phyloP scores from a whole-genome alignment of 2,888 invertebrate genomes.

The Philopedon plagiatum region DNA sequence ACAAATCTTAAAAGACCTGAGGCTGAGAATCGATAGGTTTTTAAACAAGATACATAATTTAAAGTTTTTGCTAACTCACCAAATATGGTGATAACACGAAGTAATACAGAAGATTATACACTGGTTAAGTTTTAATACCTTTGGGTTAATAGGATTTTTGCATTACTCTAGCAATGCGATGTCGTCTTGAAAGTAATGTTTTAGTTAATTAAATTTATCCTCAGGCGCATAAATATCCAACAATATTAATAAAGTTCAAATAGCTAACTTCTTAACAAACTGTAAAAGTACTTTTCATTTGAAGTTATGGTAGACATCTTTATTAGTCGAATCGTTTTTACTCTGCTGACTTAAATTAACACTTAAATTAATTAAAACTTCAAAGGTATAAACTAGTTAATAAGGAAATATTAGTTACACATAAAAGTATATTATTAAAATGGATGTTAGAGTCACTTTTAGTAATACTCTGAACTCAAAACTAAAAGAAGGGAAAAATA shows the following conservation, averaged over 20 bases:
- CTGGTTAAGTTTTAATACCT: too few species aligned
- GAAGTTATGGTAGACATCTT: conserved; percentile 13
- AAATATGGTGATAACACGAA: too few species aligned
- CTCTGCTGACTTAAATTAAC: conserved; percentile 19
- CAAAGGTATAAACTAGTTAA: conserved; percentile 15
- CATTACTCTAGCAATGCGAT: background rate
- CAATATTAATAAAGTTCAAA: conserved; percentile 4
- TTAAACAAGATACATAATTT: too few species aligned
- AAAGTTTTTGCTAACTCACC: too few species aligned
- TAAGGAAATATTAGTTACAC: conserved; percentile 11
- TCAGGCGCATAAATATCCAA: background rate
- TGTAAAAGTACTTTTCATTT: conserved; percentile 3
- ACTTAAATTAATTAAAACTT: conserved; percentile 33
- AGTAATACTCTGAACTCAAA: background rate
- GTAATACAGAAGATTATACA: too few species aligned
- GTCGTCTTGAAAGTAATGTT: background rate
- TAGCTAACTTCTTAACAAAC: conserved; percentile 5
- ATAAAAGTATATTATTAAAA: background rate
- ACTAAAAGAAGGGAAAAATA: background rate
- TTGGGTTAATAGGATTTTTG: too few species aligned
- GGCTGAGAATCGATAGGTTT: too few species aligned
- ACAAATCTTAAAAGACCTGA: too few species aligned
- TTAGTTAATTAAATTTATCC: conserved; percentile 12
- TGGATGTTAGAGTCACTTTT: background rate
- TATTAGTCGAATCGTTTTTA: conserved; percentile 18